Conservation (phyloP, 2,113 vertebrate species). For the Orthonyx spaldingii region DNA sequence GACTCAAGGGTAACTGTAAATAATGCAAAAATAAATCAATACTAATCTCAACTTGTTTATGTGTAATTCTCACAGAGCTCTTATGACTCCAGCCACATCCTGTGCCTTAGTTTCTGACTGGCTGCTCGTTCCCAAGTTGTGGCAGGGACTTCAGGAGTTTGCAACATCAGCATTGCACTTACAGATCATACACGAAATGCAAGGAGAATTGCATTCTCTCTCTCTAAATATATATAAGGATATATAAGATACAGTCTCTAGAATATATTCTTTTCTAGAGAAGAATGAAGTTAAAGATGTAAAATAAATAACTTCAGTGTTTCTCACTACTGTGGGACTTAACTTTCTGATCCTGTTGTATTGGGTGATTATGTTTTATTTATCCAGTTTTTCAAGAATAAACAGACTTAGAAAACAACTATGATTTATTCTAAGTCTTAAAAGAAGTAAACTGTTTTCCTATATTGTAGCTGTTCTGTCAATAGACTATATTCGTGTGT, state of each 20-base stretch:
- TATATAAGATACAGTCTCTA: background rate
- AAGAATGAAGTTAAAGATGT: background rate
- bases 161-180: background rate
- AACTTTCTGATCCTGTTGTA: background rate
- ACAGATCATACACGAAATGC: background rate
- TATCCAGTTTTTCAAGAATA: background rate
- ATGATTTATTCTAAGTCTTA: background rate
- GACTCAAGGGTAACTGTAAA: conserved; percentile 58
- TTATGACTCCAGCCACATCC: background rate
- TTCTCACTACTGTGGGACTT: background rate
- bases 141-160: background rate
- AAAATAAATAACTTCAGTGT: background rate
- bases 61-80: background rate
- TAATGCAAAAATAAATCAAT: conserved; percentile 66
- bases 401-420: background rate
- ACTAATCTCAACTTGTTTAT: conserved; percentile 45
- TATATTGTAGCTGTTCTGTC: background rate
- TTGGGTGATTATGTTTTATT: background rate
- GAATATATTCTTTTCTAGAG: background rate
- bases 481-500: background rate
- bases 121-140: background rate
- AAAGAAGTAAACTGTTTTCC: background rate
- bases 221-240: background rate
- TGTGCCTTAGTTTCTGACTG: background rate
- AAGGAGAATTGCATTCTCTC: background rate